Evolutionary conservation across 2,888 invertebrate genomes (phyloP), one percentile per base, ranked within the genome.

Genomic region (Xanthia icteritia): DNA sequence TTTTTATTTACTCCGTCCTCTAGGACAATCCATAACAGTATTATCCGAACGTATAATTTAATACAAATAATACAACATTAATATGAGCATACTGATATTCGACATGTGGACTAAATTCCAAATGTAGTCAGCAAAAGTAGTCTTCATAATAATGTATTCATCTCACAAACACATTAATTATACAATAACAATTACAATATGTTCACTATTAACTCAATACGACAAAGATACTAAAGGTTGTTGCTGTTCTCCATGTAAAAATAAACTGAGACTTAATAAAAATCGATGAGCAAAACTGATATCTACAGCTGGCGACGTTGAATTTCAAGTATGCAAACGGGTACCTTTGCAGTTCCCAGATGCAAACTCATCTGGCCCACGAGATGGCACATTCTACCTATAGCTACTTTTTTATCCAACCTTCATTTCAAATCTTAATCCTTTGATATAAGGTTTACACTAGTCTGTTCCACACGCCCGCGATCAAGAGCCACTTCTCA

Each of bases 241-340:
- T 81, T 83, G 78, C 68, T 64, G 76, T 75, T 82, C 77, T 79
- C 60, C 71, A 64, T 76, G 81, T 79, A 78, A 89, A 90, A 92
- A 91, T 88, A 90, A 92, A 91, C 81, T 68, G 80, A 87, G 84
- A 84, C 82, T 86, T 84, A 90, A 90, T 86, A 89, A 92, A 92
- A 92, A 94, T 92, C 90, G 91, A 93, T 79, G 77, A 92, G 89
- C 81, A 91, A 92, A 92, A 91, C 86, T 83, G 82, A 89, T 82
- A 84, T 77, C 65, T 87, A 90, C 94, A 94, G 92, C 94, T 94
- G 94, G 93, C 91, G 82, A 88, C 88, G 90, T 89, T 92, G 92
- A 89, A 92, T 91, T 93, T 91, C 91, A 91, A 91, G 92, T 92
- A 92, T 91, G 92, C 92, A 91, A 92, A 91, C 89, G 73, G 88